phyloP scores from a whole-genome alignment of 2,888 invertebrate genomes.

The Zaprionus bogoriensis region DNA sequence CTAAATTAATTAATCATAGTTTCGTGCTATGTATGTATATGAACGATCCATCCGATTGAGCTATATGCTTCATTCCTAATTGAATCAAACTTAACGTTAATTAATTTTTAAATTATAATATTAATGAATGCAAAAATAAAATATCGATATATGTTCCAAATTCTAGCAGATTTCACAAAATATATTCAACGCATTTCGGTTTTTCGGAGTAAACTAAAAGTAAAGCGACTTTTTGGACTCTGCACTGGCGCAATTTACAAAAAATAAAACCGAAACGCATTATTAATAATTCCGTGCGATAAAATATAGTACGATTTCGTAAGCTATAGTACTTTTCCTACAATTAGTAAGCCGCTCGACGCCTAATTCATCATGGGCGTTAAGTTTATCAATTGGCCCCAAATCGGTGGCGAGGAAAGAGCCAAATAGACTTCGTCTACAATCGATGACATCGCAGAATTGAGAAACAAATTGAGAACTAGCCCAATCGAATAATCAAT shows the following conservation, averaged over 20 bases:
- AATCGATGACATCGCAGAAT: not conserved
- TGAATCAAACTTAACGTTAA: no score
- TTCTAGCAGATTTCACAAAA: no score
- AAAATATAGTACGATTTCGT: not conserved
- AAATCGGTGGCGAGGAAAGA: not conserved
- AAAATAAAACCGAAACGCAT: not conserved
- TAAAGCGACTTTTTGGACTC: not conserved
- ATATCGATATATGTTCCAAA: no score
- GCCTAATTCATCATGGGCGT: not conserved
- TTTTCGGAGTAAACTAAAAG: not conserved
- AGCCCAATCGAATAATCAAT: not conserved
- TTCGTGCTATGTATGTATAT: no score
- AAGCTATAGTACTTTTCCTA: not conserved
- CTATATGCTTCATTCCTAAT: no score
- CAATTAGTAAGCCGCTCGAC: not conserved
- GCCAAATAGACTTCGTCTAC: not conserved
- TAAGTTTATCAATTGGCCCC: not conserved
- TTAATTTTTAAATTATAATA: no score
- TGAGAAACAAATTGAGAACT: not conserved
- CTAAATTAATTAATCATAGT: no score
- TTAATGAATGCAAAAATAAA: no score
- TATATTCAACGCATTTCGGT: no score
- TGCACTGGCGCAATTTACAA: not conserved
- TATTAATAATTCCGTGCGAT: not conserved
- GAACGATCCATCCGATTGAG: no score